Base-by-base conservation (phyloP, 2,113 vertebrate species). In the Grus americana region DNA sequence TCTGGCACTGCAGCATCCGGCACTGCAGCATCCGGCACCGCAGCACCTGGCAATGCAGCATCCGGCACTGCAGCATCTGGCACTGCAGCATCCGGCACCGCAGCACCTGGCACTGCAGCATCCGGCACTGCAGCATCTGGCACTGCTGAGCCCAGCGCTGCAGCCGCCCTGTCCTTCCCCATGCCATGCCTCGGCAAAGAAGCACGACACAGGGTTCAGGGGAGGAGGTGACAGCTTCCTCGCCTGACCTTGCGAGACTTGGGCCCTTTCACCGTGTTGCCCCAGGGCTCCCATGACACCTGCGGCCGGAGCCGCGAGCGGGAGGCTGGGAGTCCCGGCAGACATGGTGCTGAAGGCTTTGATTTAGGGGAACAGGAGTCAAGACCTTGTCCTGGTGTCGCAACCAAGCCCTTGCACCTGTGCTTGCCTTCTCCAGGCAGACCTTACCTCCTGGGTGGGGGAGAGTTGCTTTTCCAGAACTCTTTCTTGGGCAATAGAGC, bases 321-420 rank as follows among this genome's bases (percentile, higher is more conserved):
- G 75, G 71, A 68, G 38, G 74, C 13, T 55, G 74, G 63, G 76
- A 50, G 40, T 11, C 3, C 0, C 0, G 3, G 47, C 2, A 4
- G 58, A 30, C 26, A 2, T 17, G 0, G 42, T 2, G 52, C 91
- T 88, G 88, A 80, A 27, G 90, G 78, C 71, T 0, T 27, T 6
- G 29, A 18, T 4, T 17, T 9, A 2, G 85, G 44, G 82, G 1
- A 67, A 15, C 26, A 2, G 71, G 78, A 95, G 92, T 87, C 91
- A 85, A 29, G 71, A 91, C 91, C 91, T 94, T 47, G 92, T 72
- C 22, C 66, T 17, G 66, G 62, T 96, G 91, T 97, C 18, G 95
- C 92, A 97, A 92, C 44, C 58, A 52, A 95, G 91, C 70, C 91
- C 93, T 95, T 57, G 93, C 95, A 95, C 81, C 94, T 95, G 95